A percentile compares a stretch with the other conserved stretches of the same genome.
Evolutionary conservation across 2,888 invertebrate species (phyloP).

Genomic region (Octonoba sinensis): DNA sequence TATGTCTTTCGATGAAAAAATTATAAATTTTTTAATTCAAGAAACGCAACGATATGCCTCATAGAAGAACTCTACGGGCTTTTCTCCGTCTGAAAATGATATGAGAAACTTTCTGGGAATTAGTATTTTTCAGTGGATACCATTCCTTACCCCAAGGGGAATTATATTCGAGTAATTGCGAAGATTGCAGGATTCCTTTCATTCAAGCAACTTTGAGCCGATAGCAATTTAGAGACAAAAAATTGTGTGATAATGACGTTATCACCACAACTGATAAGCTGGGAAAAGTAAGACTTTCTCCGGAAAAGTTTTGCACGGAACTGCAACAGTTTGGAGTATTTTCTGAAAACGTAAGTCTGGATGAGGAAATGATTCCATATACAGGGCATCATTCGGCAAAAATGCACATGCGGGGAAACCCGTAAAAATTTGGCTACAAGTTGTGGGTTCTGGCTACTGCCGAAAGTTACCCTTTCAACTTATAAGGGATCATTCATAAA

Average conservation of each 20-base stretch:
- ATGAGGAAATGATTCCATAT: conserved; percentile 12
- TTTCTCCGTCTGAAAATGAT: too few relatives aligned
- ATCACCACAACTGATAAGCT: conserved; percentile 11
- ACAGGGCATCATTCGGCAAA: conserved; percentile 14
- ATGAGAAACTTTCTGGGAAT: conserved; percentile 5
- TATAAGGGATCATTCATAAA: too few relatives aligned
- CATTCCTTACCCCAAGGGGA: conserved; percentile 2
- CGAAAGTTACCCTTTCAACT: too few relatives aligned
- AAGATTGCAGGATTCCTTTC: not conserved
- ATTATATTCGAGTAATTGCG: not conserved
- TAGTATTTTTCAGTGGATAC: not conserved
- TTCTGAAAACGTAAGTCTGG: not conserved
- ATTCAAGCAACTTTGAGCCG: too few relatives aligned
- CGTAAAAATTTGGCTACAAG: conserved; percentile 9
- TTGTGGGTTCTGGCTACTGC: conserved; percentile 9
- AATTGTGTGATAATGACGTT: conserved; percentile 4
- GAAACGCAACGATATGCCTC: too few relatives aligned
- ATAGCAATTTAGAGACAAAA: conserved; percentile 6
- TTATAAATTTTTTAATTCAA: too few relatives aligned
- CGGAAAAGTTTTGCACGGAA: not conserved
- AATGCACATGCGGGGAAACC: conserved; percentile 18
- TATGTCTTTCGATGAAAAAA: too few relatives aligned
- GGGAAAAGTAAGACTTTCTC: not conserved
- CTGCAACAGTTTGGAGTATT: conserved; percentile 2
- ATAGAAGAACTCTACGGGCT: too few relatives aligned